Percentiles rank a stretch among this genome's conserved stretches.
phyloP scores from a whole-genome alignment of 2,113 vertebrate species.

The Urocitellus parryii region DNA sequence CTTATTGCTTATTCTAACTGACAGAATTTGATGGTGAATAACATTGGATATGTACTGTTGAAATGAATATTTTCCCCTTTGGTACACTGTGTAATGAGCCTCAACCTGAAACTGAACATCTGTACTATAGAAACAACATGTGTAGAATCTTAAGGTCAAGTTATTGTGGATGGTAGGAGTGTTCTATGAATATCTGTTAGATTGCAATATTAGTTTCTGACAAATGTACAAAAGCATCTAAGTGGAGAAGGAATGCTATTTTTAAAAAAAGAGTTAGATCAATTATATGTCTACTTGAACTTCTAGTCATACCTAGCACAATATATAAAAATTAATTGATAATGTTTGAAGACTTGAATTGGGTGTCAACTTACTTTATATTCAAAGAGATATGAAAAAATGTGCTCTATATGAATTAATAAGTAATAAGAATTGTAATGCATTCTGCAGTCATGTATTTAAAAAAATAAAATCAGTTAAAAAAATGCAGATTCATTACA shows the following conservation, averaged over 20 bases:
- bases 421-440: too few species aligned
- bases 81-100: constrained; percentile 65
- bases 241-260: not conserved
- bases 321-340: constrained; percentile 8
- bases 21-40: constrained; percentile 68
- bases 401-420: too few species aligned
- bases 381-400: too few species aligned
- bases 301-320: not conserved
- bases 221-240: not conserved
- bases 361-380: too few species aligned
- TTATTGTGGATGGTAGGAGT: not conserved
- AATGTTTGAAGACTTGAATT: not conserved
- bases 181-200: not conserved
- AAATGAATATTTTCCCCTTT: constrained; percentile 68
- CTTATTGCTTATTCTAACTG: not conserved
- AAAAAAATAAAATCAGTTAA: too few species aligned
- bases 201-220: not conserved
- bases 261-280: not conserved
- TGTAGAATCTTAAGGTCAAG: constrained; percentile 65
- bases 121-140: constrained; percentile 29
- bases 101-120: constrained; percentile 46
- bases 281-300: not conserved
- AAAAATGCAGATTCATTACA: not conserved
- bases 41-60: constrained; percentile 55
- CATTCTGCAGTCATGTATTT: too few species aligned